Base-by-base conservation (phyloP, 1,140 invertebrate genomes). In the Choristoneura fumiferana region DNA sequence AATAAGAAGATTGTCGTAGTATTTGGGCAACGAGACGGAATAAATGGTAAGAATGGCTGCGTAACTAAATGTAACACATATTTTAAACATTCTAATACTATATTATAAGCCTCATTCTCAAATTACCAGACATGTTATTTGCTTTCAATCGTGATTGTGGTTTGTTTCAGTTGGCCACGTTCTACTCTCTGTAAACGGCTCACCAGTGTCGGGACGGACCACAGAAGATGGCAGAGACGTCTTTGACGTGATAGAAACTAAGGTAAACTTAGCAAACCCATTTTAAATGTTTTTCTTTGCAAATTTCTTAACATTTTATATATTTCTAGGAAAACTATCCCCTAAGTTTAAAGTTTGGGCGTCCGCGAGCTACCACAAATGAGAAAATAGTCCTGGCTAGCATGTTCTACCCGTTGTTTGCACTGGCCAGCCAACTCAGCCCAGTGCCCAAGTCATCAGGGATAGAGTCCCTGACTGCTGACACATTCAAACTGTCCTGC, bases 401-500 rank as follows among this genome's bases (percentile, higher is more conserved):
- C 61, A 97, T 97, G 95, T 97, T 97, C 78, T 97, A 97, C 85
- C 96, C 96, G 0, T 89, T 99, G 9, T 99, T 98, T 92, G 97
- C 98, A 0, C 96, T 99, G 73, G 98, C 98, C 22, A 98, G 96
- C 84, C 98, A 99, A 90, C 89, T 99, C 0, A 99, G 97, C 76
- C 98, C 98, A 8, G 97, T 98, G 78, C 94, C 94, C 0, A 95
- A 96, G 78, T 97, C 95, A 72, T 99, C 98, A 8, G 98, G 98
- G 22, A 99, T 99, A 71, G 96, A 99, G 90, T 90, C 97, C 1
- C 87, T 99, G 0, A 98, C 99, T 90, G 96, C 98, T 4, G 98
- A 99, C 78, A 97, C 97, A 36, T 99, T 99, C 84, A 96, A 97
- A 78, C 90, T 99, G 18, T 96, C 99, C 78, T 99, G 98, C 86